phyloP scores from a whole-genome alignment of 2,888 invertebrate species.

The Heliconius cydno region DNA sequence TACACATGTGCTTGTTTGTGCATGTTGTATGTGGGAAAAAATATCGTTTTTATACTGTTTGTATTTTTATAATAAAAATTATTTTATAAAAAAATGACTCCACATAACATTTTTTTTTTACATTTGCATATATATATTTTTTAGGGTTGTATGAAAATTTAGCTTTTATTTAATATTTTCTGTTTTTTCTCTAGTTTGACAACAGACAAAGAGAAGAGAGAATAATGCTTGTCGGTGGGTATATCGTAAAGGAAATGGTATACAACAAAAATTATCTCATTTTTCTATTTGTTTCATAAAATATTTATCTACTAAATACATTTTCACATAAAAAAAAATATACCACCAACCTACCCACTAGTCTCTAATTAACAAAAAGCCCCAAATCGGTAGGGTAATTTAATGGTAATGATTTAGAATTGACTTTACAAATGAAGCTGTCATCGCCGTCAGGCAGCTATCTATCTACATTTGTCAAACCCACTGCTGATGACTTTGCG shows the following conservation, averaged over 20 bases:
- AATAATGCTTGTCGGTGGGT: neutral
- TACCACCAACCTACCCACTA: neutral
- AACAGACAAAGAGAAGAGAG: neutral
- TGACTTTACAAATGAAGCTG: conserved; percentile 72
- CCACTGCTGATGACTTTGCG: conserved; percentile 57
- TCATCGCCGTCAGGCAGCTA: conserved; percentile 68
- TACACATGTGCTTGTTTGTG: neutral
- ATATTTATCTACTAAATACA: neutral
- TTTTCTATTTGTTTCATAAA: neutral
- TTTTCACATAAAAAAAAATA: neutral
- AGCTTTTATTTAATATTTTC: neutral
- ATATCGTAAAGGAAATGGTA: neutral
- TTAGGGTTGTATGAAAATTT: neutral
- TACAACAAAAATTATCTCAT: too few species aligned
- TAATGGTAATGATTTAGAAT: conserved; percentile 63
- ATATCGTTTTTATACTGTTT: neutral
- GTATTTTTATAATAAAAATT: neutral
- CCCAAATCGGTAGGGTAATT: conserved; percentile 21
- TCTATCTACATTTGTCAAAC: conserved; percentile 74
- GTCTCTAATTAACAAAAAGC: conserved; percentile 23
- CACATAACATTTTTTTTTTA: neutral
- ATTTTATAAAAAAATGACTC: neutral
- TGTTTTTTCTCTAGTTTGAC: neutral
- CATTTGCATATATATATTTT: neutral
- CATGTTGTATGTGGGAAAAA: neutral